Base-by-base conservation (phyloP, 1,140 invertebrate genomes). In the Brachionus asplanchnoidis region DNA sequence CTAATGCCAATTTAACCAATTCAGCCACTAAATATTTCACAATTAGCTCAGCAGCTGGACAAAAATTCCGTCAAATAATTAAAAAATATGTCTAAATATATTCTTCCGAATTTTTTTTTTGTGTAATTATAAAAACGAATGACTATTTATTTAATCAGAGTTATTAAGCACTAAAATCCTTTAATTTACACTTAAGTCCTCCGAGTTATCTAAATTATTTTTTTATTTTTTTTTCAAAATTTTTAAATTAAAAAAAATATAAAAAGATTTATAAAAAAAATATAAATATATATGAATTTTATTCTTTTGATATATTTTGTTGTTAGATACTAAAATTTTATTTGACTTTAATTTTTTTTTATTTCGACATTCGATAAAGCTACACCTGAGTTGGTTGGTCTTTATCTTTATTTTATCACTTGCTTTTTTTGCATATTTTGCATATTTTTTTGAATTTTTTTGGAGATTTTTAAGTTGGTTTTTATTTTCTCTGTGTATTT, bases 1-100 rank as follows among this genome's bases (percentile, higher is more conserved):
- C 68, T 17, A 73, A 42, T 73, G 17, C 32, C 5, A 40, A 36
- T 9, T 40, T 73, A 42, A 73, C 77, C 11, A 82, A 82, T 65
- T 60, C 79, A 60, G 79, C 79, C 14, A 46, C 17, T 6, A 82
- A 82, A 82, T 82, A 82, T 46, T 68, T 82, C 14, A 82, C 79
- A 12, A 82, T 82, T 26, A 82, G 79, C 40, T 82, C 79, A 46
- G 79, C 79, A 44, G 79, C 79, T 82, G 79, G 79, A 20, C 79
- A 82, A 60, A 82, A 82, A 82, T 60, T 82, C 36, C 50, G 79
- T 32, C 79, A 82, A 82, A 82, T 82, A 68, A 82, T 82, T 68
- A 82, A 82, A 82, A 60, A 68, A 65, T 82, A 82, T 68, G 65
- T 82, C 32, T 82, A 46, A 82, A 42, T 42, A 40, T 17, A 44